phyloP scores from a whole-genome alignment of 2,113 vertebrate genomes.

The Mirza zaza region DNA sequence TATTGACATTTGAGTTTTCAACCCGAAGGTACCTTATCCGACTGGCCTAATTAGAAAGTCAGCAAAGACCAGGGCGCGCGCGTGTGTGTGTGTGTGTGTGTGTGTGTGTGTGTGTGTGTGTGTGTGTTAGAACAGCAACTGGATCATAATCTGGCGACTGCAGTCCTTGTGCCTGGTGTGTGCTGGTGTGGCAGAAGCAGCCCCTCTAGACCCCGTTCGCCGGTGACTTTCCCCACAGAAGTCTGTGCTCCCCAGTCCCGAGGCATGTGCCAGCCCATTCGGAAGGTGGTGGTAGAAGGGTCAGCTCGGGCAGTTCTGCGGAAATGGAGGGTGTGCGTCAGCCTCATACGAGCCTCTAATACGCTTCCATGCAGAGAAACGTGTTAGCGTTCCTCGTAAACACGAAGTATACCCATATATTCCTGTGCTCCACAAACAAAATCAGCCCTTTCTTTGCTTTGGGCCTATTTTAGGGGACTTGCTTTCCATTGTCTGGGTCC shows the following conservation, averaged over 20 bases:
- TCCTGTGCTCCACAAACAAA: fast-evolving
- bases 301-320: fast-evolving
- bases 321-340: fast-evolving
- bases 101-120: too few species aligned
- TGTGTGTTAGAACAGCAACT: fast-evolving
- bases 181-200: too few species aligned
- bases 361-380: fast-evolving
- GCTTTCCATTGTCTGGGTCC: fast-evolving
- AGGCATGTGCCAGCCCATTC: fast-evolving
- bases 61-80: fast-evolving
- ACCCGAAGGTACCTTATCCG: neutral
- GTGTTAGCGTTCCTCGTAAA: fast-evolving
- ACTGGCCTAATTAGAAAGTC: neutral
- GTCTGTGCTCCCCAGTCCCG: fast-evolving
- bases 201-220: fast-evolving
- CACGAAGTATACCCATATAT: fast-evolving
- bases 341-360: fast-evolving
- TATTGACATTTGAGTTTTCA: neutral
- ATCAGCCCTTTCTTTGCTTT: neutral
- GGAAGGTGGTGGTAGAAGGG: fast-evolving
- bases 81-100: fast-evolving
- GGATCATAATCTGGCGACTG: neutral
- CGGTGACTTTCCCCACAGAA: neutral
- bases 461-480: neutral
- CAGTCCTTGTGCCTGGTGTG: neutral